Evolutionary conservation across 2,888 invertebrate genomes (phyloP).

Genomic region (Leistus spinibarbis): DNA sequence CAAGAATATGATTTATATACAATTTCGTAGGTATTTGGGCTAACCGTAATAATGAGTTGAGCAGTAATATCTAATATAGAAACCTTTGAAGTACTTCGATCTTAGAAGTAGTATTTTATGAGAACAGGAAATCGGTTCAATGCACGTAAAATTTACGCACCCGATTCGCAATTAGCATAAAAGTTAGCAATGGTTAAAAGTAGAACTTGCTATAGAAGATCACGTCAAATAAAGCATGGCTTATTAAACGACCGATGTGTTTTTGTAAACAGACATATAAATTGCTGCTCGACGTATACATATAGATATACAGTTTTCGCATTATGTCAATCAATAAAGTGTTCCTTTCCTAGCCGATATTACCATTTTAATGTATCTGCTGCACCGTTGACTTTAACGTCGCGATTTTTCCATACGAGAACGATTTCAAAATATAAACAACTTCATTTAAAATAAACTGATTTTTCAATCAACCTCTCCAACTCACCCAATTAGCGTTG

Average conservation of each 20-base stretch:
- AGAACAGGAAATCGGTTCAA: background rate
- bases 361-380: constrained; percentile 29
- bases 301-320: constrained; percentile 20
- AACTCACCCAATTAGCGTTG: background rate
- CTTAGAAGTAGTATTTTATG: no score
- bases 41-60: no score
- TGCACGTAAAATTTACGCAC: background rate
- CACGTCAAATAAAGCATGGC: background rate
- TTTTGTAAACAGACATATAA: background rate
- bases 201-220: background rate
- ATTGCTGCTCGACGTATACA: constrained; percentile 6
- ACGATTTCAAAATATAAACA: background rate
- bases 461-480: background rate
- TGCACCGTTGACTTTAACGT: background rate
- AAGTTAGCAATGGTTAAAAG: background rate
- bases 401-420: background rate
- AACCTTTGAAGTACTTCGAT: no score
- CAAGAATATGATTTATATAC: no score
- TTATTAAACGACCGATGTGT: background rate
- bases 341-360: constrained; percentile 8
- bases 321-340: constrained; percentile 27
- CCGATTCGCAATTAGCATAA: background rate
- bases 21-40: no score
- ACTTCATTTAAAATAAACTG: background rate
- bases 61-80: no score